These are phyloP conservation scores for Agraylea sexmaculata DNA, from an alignment of 1,140 invertebrate genomes.

Conservation along the genomic window DNA sequence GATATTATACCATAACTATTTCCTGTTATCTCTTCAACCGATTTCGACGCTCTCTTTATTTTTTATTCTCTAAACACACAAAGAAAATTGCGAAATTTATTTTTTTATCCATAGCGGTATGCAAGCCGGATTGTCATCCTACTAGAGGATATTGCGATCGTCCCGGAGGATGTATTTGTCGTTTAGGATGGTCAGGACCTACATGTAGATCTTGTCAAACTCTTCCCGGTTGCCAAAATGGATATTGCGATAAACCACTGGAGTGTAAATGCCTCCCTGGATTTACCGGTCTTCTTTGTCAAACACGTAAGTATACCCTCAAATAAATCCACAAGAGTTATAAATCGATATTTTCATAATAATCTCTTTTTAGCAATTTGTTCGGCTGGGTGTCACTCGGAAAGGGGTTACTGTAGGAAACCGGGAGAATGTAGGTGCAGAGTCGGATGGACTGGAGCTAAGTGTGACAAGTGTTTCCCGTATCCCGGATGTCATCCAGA, in stretches of 20 bases:
- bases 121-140: constrained; percentile 62
- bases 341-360: constrained; percentile 6
- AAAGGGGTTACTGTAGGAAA: constrained; percentile 72
- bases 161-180: constrained; percentile 70
- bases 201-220: constrained; percentile 70
- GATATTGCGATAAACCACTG: constrained; percentile 68
- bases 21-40: too few species aligned
- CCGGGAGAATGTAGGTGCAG: constrained; percentile 70
- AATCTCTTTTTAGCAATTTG: constrained; percentile 72
- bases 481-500: constrained; percentile 66
- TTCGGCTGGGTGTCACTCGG: constrained; percentile 63
- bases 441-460: constrained; percentile 73
- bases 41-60: too few species aligned
- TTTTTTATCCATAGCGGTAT: constrained; percentile 49
- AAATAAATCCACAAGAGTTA: not conserved
- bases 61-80: too few species aligned
- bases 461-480: constrained; percentile 69
- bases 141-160: constrained; percentile 71
- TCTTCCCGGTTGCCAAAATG: constrained; percentile 66
- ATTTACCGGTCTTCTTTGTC: constrained; percentile 77
- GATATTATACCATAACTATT: too few species aligned
- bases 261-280: constrained; percentile 79
- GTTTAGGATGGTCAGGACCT: constrained; percentile 70
- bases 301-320: constrained; percentile 58
- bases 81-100: too few species aligned